phyloP scores from a whole-genome alignment of 2,113 vertebrate genomes.

The Hassar affinis region DNA sequence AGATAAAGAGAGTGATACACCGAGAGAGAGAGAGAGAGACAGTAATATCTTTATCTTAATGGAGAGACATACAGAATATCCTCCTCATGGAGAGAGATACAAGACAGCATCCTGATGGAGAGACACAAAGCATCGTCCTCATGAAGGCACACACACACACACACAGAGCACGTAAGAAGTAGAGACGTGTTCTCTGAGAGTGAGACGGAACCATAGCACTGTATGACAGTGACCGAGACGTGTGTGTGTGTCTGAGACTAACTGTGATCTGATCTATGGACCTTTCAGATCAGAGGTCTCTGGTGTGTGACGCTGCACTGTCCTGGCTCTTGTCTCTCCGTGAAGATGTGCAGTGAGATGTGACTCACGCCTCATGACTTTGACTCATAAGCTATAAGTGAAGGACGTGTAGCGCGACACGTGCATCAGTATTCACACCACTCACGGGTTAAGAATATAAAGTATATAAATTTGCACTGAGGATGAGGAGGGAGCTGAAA shows the following conservation, averaged over 20 bases:
- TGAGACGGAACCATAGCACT: neutral
- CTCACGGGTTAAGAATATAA: neutral
- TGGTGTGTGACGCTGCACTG: neutral
- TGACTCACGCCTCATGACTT: neutral
- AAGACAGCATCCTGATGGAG: too few relatives aligned
- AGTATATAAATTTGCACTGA: conserved; percentile 69
- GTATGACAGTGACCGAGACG: neutral
- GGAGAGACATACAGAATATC: too few relatives aligned
- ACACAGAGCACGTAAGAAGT: neutral
- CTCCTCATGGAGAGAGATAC: too few relatives aligned
- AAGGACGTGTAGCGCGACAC: conserved; percentile 2
- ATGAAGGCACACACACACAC: neutral
- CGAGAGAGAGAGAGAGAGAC: too few relatives aligned
- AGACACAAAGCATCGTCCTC: too few relatives aligned
- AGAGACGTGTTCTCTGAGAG: too few relatives aligned
- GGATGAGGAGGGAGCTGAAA: conserved; percentile 65
- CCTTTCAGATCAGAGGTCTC: too few relatives aligned
- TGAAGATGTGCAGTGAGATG: neutral
- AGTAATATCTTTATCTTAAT: neutral
- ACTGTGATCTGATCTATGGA: too few relatives aligned
- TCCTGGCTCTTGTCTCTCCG: neutral
- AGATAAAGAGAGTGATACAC: neutral
- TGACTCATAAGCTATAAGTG: conserved; percentile 33
- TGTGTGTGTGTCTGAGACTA: neutral
- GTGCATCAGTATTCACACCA: conserved; percentile 30